These are phyloP conservation scores for Lithobates pipiens DNA, from an alignment of 2,797 vertebrate genomes.

Conservation along the genomic window DNA sequence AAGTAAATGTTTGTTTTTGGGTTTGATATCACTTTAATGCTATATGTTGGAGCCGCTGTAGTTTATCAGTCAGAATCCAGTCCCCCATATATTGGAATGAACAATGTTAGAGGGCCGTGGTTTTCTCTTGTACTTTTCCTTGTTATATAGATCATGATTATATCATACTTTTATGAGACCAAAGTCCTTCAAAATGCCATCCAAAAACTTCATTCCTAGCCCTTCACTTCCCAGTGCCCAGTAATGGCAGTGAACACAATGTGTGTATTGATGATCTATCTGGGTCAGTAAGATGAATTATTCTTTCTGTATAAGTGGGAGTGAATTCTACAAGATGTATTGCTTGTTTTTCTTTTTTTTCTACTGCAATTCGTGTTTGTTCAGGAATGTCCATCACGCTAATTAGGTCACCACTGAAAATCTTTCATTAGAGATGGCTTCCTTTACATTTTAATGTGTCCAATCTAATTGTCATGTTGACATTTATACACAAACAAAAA, in stretches of 20 bases:
- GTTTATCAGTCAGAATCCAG: too few species aligned
- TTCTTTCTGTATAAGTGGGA: background rate
- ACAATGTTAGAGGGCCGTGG: too few species aligned
- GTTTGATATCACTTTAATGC: too few species aligned
- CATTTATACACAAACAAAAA: slow-evolving; percentile 48
- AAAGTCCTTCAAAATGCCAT: background rate
- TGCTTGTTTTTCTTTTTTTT: background rate
- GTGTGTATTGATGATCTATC: background rate
- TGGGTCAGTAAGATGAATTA: slow-evolving; percentile 8
- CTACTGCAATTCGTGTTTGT: background rate
- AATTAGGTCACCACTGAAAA: slow-evolving; percentile 26
- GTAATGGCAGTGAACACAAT: background rate
- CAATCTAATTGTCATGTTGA: slow-evolving; percentile 43
- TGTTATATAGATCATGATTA: too few species aligned
- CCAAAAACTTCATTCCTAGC: background rate
- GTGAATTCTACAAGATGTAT: background rate
- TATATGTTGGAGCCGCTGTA: too few species aligned
- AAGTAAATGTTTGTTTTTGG: too few species aligned
- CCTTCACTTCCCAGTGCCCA: background rate
- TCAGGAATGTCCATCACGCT: background rate
- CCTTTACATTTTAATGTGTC: slow-evolving; percentile 39
- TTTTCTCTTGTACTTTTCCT: too few species aligned
- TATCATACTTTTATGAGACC: too few species aligned
- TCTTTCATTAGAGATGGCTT: slow-evolving; percentile 3
- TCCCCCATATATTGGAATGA: too few species aligned